Conservation (phyloP, 2,888 invertebrate genomes). For the Hyles lineata region DNA sequence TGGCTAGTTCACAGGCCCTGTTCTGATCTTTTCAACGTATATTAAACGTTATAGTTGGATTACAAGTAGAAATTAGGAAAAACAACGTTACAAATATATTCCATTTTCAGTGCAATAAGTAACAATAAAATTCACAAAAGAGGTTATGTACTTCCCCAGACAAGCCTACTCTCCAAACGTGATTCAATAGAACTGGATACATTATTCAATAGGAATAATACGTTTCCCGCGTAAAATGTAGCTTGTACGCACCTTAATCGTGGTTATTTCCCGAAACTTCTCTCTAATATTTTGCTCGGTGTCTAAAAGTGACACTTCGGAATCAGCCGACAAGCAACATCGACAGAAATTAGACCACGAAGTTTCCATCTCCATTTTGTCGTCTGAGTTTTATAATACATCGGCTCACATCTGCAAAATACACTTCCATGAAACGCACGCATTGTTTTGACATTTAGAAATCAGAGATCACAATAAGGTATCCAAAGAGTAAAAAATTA, state of each 20-base stretch:
- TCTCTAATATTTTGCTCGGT: slow-evolving; percentile 62
- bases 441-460: slow-evolving; percentile 76
- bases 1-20: not conserved
- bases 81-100: not conserved
- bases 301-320: slow-evolving; percentile 73
- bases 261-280: slow-evolving; percentile 74
- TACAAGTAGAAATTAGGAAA: not conserved
- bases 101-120: not conserved
- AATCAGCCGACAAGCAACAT: slow-evolving; percentile 75
- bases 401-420: slow-evolving; percentile 69
- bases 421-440: slow-evolving; percentile 51
- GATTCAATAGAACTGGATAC: not conserved
- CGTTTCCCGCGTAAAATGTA: slow-evolving; percentile 6
- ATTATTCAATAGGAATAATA: slow-evolving; percentile 13
- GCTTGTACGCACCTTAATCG: slow-evolving; percentile 62
- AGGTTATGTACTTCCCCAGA: slow-evolving; percentile 6
- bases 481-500: slow-evolving; percentile 83
- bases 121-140: not conserved
- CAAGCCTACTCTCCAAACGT: not conserved
- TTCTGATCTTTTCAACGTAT: not conserved
- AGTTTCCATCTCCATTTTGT: slow-evolving; percentile 67
- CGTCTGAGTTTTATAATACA: slow-evolving; percentile 62
- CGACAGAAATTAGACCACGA: slow-evolving; percentile 79
- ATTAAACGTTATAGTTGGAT: not conserved
- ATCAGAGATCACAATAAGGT: slow-evolving; percentile 72